Base-by-base conservation (phyloP, 2,113 vertebrate species). In the Campylomormyrus tamandua region DNA sequence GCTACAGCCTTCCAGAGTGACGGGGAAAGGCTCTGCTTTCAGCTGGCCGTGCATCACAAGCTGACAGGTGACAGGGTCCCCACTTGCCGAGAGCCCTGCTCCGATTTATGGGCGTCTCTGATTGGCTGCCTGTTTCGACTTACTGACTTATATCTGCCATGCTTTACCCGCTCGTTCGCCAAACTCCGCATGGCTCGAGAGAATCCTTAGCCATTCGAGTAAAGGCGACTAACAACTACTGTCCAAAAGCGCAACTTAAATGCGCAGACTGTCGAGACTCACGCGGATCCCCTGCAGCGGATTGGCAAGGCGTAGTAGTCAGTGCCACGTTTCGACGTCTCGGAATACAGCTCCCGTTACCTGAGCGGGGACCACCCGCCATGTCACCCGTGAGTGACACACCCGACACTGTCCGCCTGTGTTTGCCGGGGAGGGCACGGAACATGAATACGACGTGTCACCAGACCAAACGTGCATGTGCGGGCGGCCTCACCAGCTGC, bases 401-500 rank as follows among this genome's bases (percentile, higher is more conserved):
- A 13, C 45, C 45, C 21, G 9, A 85, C 8, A 50, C 83, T 6
- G 46, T 5, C 83, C 39, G 10, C 21, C 9, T n/a, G 45, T 6
- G 45, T 13, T n/a, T 48, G 45, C 4, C 27, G 2, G 19, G 39
- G 42, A 3, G 80, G 42, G 1, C 35, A 2, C 17, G 80, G 31
- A 46, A 24, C 2, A 24, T 27, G 19, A 45, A 7, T 3, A 4
- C 5, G 11, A 77, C 2, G 8, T 3, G 9, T 13, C 66, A 1
- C 11, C 52, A 19, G 17, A 52, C 42, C 50, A 11, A 3, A 88
- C 21, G 5, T 45, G 87, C 87, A 88, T 39, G 24, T 56, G 46
- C 19, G 39, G 21, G 35, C 5, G 42, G 92, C n/a, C 98, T 98
- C 93, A 99, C 98, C 96, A 99, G 95, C 93, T 99, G 98, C 91